These are phyloP conservation scores for Ylistrum balloti DNA, from an alignment of 1,140 invertebrate species.

Conservation along the genomic window DNA sequence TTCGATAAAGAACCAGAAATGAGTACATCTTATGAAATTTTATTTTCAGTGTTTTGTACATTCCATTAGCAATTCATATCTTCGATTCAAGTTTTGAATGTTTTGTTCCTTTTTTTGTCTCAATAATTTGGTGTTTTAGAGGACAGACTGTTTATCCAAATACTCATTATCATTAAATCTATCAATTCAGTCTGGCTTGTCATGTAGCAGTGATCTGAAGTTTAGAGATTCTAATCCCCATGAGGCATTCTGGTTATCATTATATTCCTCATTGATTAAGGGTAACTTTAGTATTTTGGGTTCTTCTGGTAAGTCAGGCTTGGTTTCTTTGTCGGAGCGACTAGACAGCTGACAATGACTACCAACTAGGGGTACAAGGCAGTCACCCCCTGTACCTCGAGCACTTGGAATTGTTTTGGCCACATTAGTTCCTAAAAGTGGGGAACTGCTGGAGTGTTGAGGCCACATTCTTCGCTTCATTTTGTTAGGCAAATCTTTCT, in stretches of 20 bases:
- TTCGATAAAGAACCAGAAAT: too few species aligned
- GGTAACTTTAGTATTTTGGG: background rate
- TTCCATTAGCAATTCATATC: too few species aligned
- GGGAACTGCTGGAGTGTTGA: background rate
- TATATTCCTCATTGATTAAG: background rate
- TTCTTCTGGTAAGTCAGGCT: background rate
- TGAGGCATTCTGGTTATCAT: background rate
- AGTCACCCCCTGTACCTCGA: background rate
- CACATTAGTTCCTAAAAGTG: background rate
- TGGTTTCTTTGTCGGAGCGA: constrained; percentile 6
- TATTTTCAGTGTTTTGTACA: too few species aligned
- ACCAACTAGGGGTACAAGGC: background rate
- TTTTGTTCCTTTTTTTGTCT: too few species aligned
- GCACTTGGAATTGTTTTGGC: background rate
- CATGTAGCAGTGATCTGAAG: background rate
- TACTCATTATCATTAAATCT: too few species aligned
- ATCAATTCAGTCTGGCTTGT: background rate
- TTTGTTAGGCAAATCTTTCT: background rate
- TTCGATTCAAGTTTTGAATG: too few species aligned
- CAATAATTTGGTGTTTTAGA: too few species aligned
- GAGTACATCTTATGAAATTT: too few species aligned
- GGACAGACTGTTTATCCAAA: too few species aligned
- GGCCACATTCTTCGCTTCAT: background rate
- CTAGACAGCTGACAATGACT: background rate
- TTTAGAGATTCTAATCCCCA: background rate